A percentile compares a stretch with the other conserved stretches of the same genome.
Conservation (phyloP, 2,888 invertebrate genomes). For the Ophioninae sp. region DNA sequence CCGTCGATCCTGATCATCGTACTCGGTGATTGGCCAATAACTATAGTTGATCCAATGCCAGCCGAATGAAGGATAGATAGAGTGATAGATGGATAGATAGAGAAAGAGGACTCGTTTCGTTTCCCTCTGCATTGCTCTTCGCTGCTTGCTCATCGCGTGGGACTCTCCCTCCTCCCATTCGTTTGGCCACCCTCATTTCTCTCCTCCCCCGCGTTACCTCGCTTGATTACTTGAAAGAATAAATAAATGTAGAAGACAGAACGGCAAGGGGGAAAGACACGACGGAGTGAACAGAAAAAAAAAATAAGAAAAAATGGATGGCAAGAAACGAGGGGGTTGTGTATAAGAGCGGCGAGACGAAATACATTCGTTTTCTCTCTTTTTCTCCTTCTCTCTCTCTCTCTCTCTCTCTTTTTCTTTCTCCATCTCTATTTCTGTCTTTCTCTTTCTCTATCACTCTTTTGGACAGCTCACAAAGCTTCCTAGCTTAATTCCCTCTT, state of each 20-base stretch:
- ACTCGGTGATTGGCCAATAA: constrained; percentile 15
- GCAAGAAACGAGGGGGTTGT: constrained; percentile 42
- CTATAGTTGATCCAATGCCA: background rate
- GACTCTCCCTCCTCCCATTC: constrained; percentile 24
- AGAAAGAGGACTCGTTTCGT: constrained; percentile 27
- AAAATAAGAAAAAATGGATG: constrained; percentile 31
- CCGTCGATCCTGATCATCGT: constrained; percentile 2
- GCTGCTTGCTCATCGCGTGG: constrained; percentile 53
- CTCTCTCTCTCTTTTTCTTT: constrained; percentile 35
- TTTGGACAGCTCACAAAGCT: constrained; percentile 42
- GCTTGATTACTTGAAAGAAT: constrained; percentile 62
- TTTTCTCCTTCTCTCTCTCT: constrained; percentile 51
- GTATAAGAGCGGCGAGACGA: constrained; percentile 55
- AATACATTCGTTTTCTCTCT: constrained; percentile 37
- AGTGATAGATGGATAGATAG: background rate
- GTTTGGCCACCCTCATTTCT: background rate
- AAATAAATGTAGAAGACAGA: constrained; percentile 61
- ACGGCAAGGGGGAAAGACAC: constrained; percentile 22
- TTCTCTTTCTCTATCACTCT: constrained; percentile 41
- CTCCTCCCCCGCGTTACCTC: constrained; percentile 43
- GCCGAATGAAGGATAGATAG: constrained; percentile 37
- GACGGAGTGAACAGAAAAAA: constrained; percentile 44
- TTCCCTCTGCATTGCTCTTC: constrained; percentile 40
- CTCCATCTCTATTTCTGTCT: constrained; percentile 33
- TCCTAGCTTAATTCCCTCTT: constrained; percentile 42